These are phyloP conservation scores for Lacerta viridis DNA, from an alignment of 2,797 vertebrate species.

Conservation along the genomic window DNA sequence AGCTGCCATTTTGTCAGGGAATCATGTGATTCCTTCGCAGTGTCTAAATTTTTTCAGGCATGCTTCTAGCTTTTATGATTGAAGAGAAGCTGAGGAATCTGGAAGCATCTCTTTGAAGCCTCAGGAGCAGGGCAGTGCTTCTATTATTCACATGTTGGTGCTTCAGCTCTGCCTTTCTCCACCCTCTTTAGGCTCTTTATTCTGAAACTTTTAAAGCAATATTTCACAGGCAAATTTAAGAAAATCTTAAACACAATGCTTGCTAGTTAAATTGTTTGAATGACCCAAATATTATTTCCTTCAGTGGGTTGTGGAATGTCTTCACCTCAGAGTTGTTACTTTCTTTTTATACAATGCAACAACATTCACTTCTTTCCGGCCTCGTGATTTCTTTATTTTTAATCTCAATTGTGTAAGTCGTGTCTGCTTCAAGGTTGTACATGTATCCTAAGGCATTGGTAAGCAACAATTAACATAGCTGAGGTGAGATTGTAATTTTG, in stretches of 20 bases:
- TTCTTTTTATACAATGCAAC: conserved; percentile 34
- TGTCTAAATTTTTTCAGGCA: conserved; percentile 4
- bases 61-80: not conserved
- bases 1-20: not conserved
- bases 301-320: conserved; percentile 44
- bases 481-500: conserved; percentile 8
- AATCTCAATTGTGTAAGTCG: not conserved
- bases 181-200: not conserved
- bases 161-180: not conserved
- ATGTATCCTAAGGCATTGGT: conserved; percentile 12
- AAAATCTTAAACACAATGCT: not conserved
- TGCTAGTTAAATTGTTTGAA: conserved; percentile 38
- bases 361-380: conserved; percentile 34
- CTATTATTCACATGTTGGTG: not conserved
- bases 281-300: conserved; percentile 50
- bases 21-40: not conserved
- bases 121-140: not conserved
- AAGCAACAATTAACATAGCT: not conserved
- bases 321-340: not conserved
- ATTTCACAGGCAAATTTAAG: not conserved
- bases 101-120: not conserved
- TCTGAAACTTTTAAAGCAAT: not conserved
- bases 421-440: not conserved
- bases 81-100: not conserved
- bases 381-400: not conserved